Base-by-base conservation (phyloP, 2,113 vertebrate species). In the Paracanthobrama guichenoti region DNA sequence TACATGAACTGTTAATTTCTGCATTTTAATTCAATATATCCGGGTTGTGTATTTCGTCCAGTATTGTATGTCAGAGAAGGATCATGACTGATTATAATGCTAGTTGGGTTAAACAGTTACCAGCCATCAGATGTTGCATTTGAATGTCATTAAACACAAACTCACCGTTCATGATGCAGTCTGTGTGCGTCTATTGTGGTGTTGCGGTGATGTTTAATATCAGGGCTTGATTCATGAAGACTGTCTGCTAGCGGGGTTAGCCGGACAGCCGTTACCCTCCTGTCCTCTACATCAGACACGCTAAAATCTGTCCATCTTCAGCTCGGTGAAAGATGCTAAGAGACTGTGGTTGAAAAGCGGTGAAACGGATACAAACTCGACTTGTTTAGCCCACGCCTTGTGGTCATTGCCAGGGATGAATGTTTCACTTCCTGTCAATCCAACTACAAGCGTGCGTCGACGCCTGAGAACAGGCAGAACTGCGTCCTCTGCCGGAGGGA, bases 81-180 rank as follows among this genome's bases (percentile, higher is more conserved):
- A n/a, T 42, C 35, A 26, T 24, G 53, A 60, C 24, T 78, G 18
- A 76, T 55, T 59, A 59, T 26, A 79, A 26, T 12, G 39, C 57
- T 62, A 60, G 14, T 42, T 46, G 8, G 14, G 24, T 80, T 18
- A 9, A 31, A 39, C 31, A 42, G 31, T 44, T 16, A 60, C 11
- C 13, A 79, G 22, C 12, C 5, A 24, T 48, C 22, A 26, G n/a
- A 62, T 18, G n/a, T 20, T 26, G 1, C n/a, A 42, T 24, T 20
- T 48, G 10, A 79, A 64, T 46, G 4, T 28, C 4, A 31, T 39
- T 20, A 11, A 46, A 16, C n/a, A 20, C 73, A 42, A 55, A 82
- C 79, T 82, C 31, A 82, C 79, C 79, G 66, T 39, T 57, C 79
- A 82, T 82, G 62, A 50, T 50, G 10, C 42, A 66, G 59, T 9